Evolutionary conservation across 2,113 vertebrate genomes (phyloP), one percentile per base, ranked within the genome.

Genomic region (Thalassoma bifasciatum): DNA sequence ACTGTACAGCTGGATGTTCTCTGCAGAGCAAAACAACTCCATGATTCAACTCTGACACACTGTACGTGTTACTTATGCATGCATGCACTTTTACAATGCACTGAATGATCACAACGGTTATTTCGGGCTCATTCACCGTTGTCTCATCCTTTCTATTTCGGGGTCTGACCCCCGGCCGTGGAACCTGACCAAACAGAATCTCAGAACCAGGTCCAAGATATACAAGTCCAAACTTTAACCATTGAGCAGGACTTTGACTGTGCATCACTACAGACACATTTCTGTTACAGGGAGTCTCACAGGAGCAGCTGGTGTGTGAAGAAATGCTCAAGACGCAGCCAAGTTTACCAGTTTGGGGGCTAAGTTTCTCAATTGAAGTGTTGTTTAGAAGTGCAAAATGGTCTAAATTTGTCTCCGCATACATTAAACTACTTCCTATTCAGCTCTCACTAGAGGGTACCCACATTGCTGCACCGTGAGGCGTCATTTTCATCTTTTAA

Each of bases 301-400:
- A 58, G 40, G 2, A 34, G 62, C 75, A 84, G 75, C 80, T 79
- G 64, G 74, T 49, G 60, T 81, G 75, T 74, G 71, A 81, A 79
- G 23, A 49, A 36, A 69, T 14, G 13, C 19, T 49, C 57, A 37
- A 8, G 50, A 78, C 40, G 21, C 16, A 24, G 57, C 22, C 56
- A 67, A 11, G 6, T 72, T 46, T 21, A 38, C 50, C 12, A 64
- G 23, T 37, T 49, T 51, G n/a, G 56, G 6, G 8, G 64, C 34
- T 34, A 42, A 13, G 6, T n/a, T 24, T 24, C 2, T 54, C 2
- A 2, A 10, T 16, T 34, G 19, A 47, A 9, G 3, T 13, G 54
- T 5, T 10, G 44, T 19, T 16, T 51, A 10, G 21, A 4, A 19
- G n/a, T 36, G 12, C 21, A 60, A 46, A 67, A 14, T 24, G 1